Percentiles rank a stretch among this genome's conserved stretches.
Evolutionary conservation across 2,113 vertebrate genomes (phyloP).

Genomic region (Ptilonorhynchus violaceus): DNA sequence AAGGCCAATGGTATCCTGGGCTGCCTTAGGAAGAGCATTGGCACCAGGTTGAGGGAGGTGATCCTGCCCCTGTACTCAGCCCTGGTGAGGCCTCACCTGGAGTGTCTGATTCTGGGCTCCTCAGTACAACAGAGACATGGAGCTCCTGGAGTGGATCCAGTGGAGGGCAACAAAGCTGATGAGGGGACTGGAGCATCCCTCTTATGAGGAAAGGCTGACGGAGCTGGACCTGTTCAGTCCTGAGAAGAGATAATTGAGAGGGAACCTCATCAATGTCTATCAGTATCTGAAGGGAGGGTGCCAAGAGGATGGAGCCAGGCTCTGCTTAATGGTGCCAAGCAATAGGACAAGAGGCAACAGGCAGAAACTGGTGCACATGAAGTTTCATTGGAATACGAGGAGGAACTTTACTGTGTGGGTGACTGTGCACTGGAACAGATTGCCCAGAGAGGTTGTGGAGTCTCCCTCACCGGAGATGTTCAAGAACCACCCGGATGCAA

Average conservation of each 20-base stretch:
- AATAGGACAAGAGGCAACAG: background rate
- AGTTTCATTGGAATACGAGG: background rate
- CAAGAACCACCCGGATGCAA: background rate
- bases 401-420: background rate
- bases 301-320: background rate
- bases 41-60: accelerated
- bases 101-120: background rate
- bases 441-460: background rate
- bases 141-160: background rate
- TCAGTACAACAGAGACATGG: background rate
- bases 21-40: background rate
- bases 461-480: too few relatives aligned
- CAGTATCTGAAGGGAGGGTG: background rate
- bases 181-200: background rate
- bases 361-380: background rate
- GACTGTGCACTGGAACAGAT: background rate
- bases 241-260: background rate
- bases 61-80: background rate
- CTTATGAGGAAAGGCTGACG: background rate
- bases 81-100: background rate
- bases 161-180: background rate
- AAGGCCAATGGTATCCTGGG: background rate
- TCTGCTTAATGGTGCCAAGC: background rate
- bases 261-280: too few relatives aligned
- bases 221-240: background rate